phyloP scores from a whole-genome alignment of 2,113 vertebrate species.

The Ovibos moschatus region DNA sequence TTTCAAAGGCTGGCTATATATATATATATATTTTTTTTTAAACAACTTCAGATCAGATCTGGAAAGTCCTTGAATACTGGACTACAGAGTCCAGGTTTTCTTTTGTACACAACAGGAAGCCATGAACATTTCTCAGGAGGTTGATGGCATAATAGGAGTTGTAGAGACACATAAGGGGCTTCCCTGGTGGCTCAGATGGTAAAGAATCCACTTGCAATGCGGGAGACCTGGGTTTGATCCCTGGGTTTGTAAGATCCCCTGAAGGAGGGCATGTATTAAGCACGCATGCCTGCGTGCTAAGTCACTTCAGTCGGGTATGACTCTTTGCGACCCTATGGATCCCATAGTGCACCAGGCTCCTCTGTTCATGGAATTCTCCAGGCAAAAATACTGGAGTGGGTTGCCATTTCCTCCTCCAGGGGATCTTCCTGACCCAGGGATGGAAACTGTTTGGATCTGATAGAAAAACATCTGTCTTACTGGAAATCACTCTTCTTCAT shows the following conservation, averaged over 20 bases:
- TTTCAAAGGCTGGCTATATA: neutral
- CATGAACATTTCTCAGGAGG: neutral
- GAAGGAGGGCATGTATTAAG: neutral
- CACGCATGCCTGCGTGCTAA: neutral
- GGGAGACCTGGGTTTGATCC: neutral
- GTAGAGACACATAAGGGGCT: rapidly evolving
- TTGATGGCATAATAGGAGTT: rapidly evolving
- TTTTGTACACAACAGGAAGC: neutral
- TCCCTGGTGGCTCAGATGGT: neutral
- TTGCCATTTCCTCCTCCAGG: neutral
- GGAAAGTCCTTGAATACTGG: neutral
- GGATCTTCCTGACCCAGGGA: neutral
- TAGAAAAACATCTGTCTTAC: neutral
- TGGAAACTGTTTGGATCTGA: neutral
- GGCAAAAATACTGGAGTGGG: neutral
- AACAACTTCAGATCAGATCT: neutral
- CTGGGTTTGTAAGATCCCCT: neutral
- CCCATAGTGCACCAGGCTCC: neutral
- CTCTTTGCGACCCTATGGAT: neutral
- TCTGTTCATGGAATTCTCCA: neutral
- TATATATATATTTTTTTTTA: neutral
- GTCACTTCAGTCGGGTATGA: neutral
- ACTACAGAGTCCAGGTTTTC: neutral
- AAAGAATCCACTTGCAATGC: neutral
- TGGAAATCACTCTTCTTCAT: neutral